phyloP scores from a whole-genome alignment of 2,888 invertebrate genomes.

The Psylliodes chrysocephalus region DNA sequence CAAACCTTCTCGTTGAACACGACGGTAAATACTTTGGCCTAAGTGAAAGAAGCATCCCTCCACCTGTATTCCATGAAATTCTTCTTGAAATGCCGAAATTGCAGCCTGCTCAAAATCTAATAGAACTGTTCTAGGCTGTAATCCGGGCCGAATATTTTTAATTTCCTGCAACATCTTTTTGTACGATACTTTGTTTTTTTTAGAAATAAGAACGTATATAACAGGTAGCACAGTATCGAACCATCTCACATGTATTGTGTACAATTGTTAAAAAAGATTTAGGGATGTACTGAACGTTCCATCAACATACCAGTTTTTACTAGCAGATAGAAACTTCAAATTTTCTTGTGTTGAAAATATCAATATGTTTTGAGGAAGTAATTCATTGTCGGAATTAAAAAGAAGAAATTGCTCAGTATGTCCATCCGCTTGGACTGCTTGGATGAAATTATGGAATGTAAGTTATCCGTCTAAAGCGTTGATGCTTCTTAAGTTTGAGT shows the following conservation, averaged over 20 bases:
- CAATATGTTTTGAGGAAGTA: constrained; percentile 7
- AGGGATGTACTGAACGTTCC: constrained; percentile 7
- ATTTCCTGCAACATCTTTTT: constrained; percentile 5
- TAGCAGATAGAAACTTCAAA: constrained; percentile 1
- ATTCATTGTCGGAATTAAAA: constrained; percentile 5
- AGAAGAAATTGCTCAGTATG: constrained; percentile 13
- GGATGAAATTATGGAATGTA: too few relatives aligned
- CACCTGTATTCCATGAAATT: constrained; percentile 6
- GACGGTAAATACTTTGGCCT: background rate
- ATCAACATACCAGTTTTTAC: constrained; percentile 5
- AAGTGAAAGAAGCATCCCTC: constrained; percentile 14
- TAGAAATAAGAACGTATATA: constrained; percentile 4
- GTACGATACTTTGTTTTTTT: constrained; percentile 3
- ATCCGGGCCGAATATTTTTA: background rate
- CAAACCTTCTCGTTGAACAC: constrained; percentile 8
- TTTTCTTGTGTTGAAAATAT: constrained; percentile 7
- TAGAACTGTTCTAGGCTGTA: background rate
- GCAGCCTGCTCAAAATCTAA: constrained; percentile 6
- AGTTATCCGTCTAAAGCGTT: too few relatives aligned
- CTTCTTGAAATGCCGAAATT: constrained; percentile 4
- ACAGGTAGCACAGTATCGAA: constrained; percentile 10
- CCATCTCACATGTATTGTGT: constrained; percentile 12
- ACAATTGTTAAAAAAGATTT: constrained; percentile 1
- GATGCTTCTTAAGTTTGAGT: too few relatives aligned
- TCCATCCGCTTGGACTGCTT: constrained; percentile 1